phyloP scores from a whole-genome alignment of 2,113 vertebrate species.

The Gasterosteus aculeatus region DNA sequence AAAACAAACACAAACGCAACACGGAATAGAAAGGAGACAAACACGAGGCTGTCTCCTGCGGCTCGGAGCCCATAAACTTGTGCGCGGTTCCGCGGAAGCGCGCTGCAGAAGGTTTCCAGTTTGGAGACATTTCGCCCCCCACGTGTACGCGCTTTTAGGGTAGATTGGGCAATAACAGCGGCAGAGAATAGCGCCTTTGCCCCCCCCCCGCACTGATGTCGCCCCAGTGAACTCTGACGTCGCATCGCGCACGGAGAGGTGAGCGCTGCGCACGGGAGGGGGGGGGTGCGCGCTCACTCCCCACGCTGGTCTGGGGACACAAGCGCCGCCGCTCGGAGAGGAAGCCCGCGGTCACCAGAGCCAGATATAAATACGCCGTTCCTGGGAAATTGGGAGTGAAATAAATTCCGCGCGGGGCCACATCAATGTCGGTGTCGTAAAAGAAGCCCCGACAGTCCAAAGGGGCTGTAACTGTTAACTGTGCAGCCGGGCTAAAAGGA shows the following conservation, averaged over 20 bases:
- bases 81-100: conserved; percentile 55
- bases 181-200: no score
- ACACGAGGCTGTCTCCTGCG: conserved; percentile 74
- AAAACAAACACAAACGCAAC: conserved; percentile 80
- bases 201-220: no score
- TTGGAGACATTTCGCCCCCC: background rate
- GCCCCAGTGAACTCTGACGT: background rate
- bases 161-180: no score
- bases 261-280: conserved; percentile 70
- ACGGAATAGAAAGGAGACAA: conserved; percentile 75
- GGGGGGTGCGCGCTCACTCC: conserved; percentile 61
- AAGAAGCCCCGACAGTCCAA: conserved; percentile 71
- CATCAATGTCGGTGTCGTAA: conserved; percentile 77
- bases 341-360: conserved; percentile 70
- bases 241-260: conserved; percentile 58
- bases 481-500: conserved; percentile 65
- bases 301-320: conserved; percentile 77
- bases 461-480: conserved; percentile 70
- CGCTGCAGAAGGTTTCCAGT: conserved; percentile 45
- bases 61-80: conserved; percentile 77
- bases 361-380: conserved; percentile 80
- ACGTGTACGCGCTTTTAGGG: no score
- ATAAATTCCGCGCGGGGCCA: conserved; percentile 78
- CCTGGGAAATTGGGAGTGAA: conserved; percentile 77
- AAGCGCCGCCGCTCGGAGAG: conserved; percentile 66